Conservation (phyloP, 2,113 vertebrate genomes). For the Notothenia rossii region DNA sequence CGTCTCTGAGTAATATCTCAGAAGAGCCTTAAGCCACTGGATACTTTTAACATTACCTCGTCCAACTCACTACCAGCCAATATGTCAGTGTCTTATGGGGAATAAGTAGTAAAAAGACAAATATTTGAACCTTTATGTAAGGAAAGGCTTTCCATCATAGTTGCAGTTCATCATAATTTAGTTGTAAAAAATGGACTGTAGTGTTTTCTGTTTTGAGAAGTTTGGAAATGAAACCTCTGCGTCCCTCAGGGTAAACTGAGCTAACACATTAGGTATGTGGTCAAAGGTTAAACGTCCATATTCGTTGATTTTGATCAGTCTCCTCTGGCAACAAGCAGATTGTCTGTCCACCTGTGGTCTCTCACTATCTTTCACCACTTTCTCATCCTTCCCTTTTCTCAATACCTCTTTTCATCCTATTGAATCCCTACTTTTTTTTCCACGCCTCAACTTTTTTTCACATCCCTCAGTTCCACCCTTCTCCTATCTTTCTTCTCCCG, state of each 20-base stretch:
- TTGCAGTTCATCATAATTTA: slow-evolving; percentile 8
- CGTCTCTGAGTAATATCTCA: slow-evolving; percentile 16
- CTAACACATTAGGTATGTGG: slow-evolving; percentile 30
- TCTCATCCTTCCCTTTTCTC: slow-evolving; percentile 75
- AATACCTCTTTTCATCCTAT: slow-evolving; percentile 72
- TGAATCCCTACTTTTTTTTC: slow-evolving; percentile 18
- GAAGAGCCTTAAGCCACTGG: slow-evolving; percentile 21
- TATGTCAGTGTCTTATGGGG: neutral
- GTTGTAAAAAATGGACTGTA: slow-evolving; percentile 28
- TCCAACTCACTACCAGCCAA: slow-evolving; percentile 18
- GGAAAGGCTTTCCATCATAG: neutral
- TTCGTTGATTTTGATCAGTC: slow-evolving; percentile 39
- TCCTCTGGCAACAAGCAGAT: slow-evolving; percentile 53
- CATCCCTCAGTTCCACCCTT: slow-evolving; percentile 45
- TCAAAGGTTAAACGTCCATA: slow-evolving; percentile 60
- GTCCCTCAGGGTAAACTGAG: slow-evolving; percentile 8
- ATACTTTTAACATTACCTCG: slow-evolving; percentile 37
- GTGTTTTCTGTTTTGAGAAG: slow-evolving; percentile 9
- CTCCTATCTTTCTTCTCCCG: slow-evolving; percentile 50
- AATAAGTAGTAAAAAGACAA: neutral
- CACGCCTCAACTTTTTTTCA: slow-evolving; percentile 7
- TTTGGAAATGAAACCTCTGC: slow-evolving; percentile 6
- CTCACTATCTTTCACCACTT: slow-evolving; percentile 72
- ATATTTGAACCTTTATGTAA: neutral
- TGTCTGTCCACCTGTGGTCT: slow-evolving; percentile 63